Conservation (phyloP, 2,888 invertebrate genomes). For the Ariolimax columbianus region DNA sequence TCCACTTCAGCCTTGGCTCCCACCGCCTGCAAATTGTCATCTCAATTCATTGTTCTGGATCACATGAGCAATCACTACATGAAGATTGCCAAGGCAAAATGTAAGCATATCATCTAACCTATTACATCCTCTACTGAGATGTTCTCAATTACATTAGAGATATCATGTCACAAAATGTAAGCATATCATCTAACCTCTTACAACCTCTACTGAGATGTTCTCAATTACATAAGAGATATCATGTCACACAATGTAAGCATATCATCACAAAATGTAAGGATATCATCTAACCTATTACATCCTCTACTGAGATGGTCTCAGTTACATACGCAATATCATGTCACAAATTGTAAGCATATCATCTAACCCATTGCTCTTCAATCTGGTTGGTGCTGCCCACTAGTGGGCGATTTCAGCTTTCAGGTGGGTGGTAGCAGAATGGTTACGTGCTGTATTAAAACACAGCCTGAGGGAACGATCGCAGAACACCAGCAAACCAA, state of each 20-base stretch:
- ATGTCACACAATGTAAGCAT: conserved; percentile 76
- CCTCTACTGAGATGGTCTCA: neutral
- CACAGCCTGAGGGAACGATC: no score
- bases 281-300: neutral
- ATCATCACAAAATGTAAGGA: conserved; percentile 74
- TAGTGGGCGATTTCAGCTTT: no score
- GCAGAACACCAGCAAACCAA: no score
- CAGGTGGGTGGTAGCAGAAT: no score
- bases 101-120: conserved; percentile 61
- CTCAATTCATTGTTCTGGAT: conserved; percentile 75
- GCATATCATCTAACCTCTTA: no score
- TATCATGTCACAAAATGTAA: no score
- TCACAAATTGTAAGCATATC: no score
- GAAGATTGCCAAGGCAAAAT: conserved; percentile 74
- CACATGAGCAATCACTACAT: conserved; percentile 77
- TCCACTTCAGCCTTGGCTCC: conserved; percentile 69
- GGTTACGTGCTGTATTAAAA: no score
- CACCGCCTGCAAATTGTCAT: conserved; percentile 74
- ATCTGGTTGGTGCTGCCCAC: no score
- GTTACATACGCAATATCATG: no score
- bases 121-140: neutral
- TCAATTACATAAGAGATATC: conserved; percentile 77
- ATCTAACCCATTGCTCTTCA: no score
- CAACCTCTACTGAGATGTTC: conserved; percentile 54
- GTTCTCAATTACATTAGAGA: neutral